Conservation (phyloP, 2,113 vertebrate species). For the Mungos mungo region DNA sequence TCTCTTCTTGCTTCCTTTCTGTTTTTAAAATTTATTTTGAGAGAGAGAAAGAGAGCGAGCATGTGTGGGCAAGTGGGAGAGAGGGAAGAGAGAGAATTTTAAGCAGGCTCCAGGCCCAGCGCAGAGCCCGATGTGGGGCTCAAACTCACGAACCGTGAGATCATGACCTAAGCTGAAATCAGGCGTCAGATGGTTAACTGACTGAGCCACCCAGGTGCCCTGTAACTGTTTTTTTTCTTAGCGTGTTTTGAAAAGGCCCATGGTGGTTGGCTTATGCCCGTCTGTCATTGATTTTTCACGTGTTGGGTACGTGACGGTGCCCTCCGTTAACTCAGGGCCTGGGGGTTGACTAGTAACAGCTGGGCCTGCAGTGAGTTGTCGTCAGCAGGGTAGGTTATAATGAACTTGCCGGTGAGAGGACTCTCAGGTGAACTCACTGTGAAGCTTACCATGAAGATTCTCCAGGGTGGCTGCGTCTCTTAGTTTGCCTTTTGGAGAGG, state of each 20-base stretch:
- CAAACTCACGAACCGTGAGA: no score
- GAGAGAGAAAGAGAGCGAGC: no score
- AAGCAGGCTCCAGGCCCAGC: no score
- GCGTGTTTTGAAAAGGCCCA: not conserved
- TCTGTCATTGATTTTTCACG: not conserved
- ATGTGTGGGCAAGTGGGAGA: no score
- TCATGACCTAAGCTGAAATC: no score
- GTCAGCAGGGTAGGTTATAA: not conserved
- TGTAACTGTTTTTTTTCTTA: not conserved
- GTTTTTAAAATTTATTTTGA: no score
- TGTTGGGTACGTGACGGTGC: not conserved
- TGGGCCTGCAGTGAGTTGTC: fast-evolving
- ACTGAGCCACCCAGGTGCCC: no score
- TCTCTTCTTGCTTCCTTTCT: not conserved
- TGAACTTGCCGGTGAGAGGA: not conserved
- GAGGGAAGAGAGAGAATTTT: no score
- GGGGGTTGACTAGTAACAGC: not conserved
- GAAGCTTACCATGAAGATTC: not conserved
- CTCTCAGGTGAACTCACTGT: not conserved
- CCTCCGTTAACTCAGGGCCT: not conserved
- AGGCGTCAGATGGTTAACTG: no score
- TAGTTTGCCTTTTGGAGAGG: not conserved
- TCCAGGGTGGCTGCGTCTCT: not conserved
- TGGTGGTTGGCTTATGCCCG: not conserved
- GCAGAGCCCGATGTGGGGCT: no score